Base-by-base conservation (phyloP, 1,140 invertebrate species). In the Neodiprion pinetum region DNA sequence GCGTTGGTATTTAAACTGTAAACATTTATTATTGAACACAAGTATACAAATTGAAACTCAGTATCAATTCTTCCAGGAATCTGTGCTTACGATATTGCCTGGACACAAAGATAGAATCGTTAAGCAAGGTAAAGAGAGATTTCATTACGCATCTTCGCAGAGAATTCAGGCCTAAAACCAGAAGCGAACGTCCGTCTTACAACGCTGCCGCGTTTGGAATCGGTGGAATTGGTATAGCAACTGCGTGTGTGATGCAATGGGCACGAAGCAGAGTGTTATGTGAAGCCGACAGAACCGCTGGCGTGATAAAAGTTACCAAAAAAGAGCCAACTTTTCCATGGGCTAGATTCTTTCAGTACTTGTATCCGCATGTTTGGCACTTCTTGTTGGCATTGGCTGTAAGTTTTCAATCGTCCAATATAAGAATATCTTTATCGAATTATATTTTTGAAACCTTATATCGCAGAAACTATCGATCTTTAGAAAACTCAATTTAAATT, bases 321-420 rank as follows among this genome's bases (percentile, higher is more conserved):
- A 10, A 73, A 9, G 71, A 77, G 50, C 21, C 72, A 4, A 48
- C 70, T 4, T 91, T 92, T 88, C 84, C 92, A 87, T 91, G 93
- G 93, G 79, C 86, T 80, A 88, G 89, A 78, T 90, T 94, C 82
- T 92, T 93, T 89, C 81, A 90, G 80, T 90, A 94, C 88, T 78
- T 92, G 80, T 83, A 91, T 75, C 90, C 91, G 47, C 87, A 91
- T 82, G 72, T 91, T 69, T 89, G 89, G 84, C 89, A 90, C 77
- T 87, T 92, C 11, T 78, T 93, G 9, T 84, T 89, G 10, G 91
- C 91, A 48, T 83, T 92, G 73, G 82, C 84, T 71, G 92, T 92
- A 81, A 90, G 88, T 88, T 40, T 77, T 49, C 76, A 53, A 72
- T 75, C 72, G 72, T 71, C 74, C 7, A 0, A 61, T 68, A 73